Conservation (phyloP, 2,888 invertebrate species). For the Autographa gamma region DNA sequence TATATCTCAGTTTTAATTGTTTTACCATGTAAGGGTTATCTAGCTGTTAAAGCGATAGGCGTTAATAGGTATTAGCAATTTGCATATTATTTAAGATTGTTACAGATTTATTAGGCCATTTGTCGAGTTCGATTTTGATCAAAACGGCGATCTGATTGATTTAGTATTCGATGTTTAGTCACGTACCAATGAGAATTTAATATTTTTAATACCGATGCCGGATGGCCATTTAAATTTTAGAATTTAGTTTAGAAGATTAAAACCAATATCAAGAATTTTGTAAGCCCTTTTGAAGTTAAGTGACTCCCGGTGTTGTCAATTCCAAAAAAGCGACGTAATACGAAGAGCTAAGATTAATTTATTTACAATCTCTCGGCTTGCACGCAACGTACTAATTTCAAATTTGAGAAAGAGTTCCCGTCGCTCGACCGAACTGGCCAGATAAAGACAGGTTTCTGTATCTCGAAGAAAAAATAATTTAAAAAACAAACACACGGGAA, state of each 20-base stretch:
- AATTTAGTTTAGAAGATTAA: too few species aligned
- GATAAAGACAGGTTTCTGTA: constrained; percentile 87
- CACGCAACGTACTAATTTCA: constrained; percentile 76
- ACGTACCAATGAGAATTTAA: neutral
- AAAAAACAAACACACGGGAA: constrained; percentile 82
- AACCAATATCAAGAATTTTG: neutral
- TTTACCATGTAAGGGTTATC: neutral
- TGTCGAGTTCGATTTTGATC: neutral
- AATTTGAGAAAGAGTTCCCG: constrained; percentile 76
- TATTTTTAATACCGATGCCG: neutral
- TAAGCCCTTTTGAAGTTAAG: neutral
- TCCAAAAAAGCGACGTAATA: neutral
- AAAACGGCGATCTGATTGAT: neutral
- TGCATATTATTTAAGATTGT: neutral
- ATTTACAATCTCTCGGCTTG: constrained; percentile 50
- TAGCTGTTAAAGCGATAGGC: neutral
- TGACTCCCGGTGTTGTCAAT: neutral
- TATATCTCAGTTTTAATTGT: constrained; percentile 2
- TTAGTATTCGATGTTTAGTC: neutral
- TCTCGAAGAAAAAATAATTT: constrained; percentile 77
- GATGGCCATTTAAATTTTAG: neutral
- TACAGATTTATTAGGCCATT: neutral
- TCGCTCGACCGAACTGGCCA: constrained; percentile 71
- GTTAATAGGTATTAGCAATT: neutral
- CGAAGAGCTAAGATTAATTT: constrained; percentile 58